Percentiles rank a stretch among this genome's conserved stretches.
These are phyloP conservation scores for Melanerpes formicivorus DNA, from an alignment of 2,113 vertebrate species.

Conservation along the genomic window DNA sequence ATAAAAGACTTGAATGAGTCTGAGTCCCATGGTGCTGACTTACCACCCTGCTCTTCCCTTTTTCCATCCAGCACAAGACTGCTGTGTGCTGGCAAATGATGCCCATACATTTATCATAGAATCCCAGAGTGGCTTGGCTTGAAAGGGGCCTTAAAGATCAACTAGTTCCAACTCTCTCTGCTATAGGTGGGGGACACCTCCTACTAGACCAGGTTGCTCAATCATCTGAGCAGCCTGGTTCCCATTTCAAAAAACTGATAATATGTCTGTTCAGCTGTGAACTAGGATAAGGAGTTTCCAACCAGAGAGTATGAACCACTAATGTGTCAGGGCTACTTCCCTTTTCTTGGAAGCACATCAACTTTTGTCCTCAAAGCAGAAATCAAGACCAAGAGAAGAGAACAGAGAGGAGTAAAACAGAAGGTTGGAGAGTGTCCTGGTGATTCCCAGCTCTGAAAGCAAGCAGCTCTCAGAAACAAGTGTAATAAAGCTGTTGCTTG, in stretches of 20 bases:
- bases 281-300: not conserved
- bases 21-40: not conserved
- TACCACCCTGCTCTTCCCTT: not conserved
- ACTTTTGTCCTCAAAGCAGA: not conserved
- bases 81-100: accelerated
- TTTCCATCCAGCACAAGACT: not conserved
- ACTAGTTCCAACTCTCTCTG: no score
- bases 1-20: not conserved
- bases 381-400: not conserved
- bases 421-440: not conserved
- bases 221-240: no score
- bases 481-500: not conserved
- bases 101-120: not conserved
- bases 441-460: not conserved
- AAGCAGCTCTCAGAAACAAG: not conserved
- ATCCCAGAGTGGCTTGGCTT: no score
- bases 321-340: accelerated
- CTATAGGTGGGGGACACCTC: no score
- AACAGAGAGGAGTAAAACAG: not conserved
- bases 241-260: not conserved
- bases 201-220: no score
- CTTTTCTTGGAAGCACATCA: not conserved
- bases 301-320: accelerated
- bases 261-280: not conserved
- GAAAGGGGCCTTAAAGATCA: no score